Evolutionary conservation across 2,113 vertebrate species (phyloP).

Genomic region (Xyliphius kryptos): DNA sequence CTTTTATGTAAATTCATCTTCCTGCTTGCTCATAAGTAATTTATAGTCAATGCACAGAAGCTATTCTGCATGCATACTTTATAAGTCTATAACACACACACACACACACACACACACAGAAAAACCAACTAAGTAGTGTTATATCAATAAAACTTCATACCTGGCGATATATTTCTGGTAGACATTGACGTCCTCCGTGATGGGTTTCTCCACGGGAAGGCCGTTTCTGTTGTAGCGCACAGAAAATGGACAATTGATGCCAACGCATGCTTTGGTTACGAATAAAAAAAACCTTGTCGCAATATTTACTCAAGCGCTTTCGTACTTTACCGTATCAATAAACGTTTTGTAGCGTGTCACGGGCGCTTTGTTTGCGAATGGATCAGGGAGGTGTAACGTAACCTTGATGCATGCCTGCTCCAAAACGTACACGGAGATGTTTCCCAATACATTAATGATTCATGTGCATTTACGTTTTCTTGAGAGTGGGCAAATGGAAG

Average conservation of each 20-base stretch:
- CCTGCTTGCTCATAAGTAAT: conserved; percentile 55
- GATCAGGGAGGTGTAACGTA: conserved; percentile 54
- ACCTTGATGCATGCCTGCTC: conserved; percentile 67
- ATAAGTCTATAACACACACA: too few species aligned
- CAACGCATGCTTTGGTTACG: conserved; percentile 51
- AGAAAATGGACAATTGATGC: conserved; percentile 70
- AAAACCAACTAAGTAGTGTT: not conserved
- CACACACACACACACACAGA: too few species aligned
- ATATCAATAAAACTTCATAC: conserved; percentile 72
- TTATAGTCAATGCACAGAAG: conserved; percentile 54
- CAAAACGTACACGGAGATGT: conserved; percentile 60
- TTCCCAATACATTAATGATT: conserved; percentile 63
- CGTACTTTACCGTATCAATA: conserved; percentile 69
- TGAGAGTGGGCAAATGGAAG: conserved; percentile 62
- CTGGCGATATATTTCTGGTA: conserved; percentile 99
- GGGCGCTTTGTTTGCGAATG: conserved; percentile 55
- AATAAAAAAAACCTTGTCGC: conserved; percentile 73
- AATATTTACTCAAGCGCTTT: conserved; percentile 66
- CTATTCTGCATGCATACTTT: conserved; percentile 48
- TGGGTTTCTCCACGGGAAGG: conserved; percentile 94
- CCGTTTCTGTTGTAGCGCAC: conserved; percentile 88
- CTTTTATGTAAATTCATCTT: conserved; percentile 46
- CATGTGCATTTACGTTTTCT: conserved; percentile 53
- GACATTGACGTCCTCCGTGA: conserved; percentile 94
- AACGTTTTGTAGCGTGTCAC: conserved; percentile 62